These are phyloP conservation scores for Morelia viridis DNA, from an alignment of 2,797 vertebrate genomes.

Conservation along the genomic window DNA sequence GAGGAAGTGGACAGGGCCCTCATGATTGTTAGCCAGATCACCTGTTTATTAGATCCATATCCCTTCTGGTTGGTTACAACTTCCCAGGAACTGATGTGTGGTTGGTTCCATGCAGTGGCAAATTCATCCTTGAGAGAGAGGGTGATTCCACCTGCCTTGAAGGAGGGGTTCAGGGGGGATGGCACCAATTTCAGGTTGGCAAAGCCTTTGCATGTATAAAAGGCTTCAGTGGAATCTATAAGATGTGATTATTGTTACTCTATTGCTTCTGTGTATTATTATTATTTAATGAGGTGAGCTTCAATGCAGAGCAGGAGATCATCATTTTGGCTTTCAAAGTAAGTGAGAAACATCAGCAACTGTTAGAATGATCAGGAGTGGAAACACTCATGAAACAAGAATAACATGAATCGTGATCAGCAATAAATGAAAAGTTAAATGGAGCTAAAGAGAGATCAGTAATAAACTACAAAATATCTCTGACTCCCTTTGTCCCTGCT, in stretches of 20 bases:
- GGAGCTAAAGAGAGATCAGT: neutral
- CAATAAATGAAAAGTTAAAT: neutral
- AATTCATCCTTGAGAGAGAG: neutral
- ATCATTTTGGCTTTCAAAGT: constrained; percentile 3
- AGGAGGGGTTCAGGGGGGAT: neutral
- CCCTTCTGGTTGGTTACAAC: neutral
- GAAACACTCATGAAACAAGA: neutral
- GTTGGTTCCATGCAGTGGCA: neutral
- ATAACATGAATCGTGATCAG: neutral
- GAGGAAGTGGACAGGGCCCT: neutral
- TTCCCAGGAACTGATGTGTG: neutral
- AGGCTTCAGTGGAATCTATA: neutral
- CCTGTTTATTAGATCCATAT: neutral
- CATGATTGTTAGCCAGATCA: neutral
- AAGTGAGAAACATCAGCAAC: neutral
- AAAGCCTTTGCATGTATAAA: neutral
- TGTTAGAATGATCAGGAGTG: neutral
- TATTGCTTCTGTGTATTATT: neutral
- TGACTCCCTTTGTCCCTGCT: neutral
- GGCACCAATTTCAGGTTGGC: neutral
- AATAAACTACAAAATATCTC: neutral
- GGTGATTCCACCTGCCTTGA: neutral
- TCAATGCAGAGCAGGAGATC: neutral
- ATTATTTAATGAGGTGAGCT: neutral
- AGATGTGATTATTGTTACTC: too few relatives aligned